Evolutionary conservation across 2,888 invertebrate genomes (phyloP), one percentile per base, ranked within the genome.

Genomic region (Furcula furcula): DNA sequence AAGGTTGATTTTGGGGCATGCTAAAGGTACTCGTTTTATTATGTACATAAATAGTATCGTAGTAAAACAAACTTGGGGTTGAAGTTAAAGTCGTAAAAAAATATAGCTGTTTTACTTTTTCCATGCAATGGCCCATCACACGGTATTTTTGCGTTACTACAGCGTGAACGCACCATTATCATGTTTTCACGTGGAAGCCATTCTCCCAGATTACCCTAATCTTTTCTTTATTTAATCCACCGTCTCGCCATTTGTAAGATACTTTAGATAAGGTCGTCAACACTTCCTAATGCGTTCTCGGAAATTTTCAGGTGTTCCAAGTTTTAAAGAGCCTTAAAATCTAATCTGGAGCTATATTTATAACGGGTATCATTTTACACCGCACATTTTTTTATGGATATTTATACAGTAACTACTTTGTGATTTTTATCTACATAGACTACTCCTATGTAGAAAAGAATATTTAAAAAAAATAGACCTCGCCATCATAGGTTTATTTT

Each of bases 191-290:
- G 23, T 34, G 16, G 29, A 25, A 13, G 25, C 21, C 19, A 39
- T 46, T 39, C 28, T 31, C 43, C 20, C 34, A 40, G 27, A 39
- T 37, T 31, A 36, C 16, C 10, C 19, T 45, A 44, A 50, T 52
- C 37, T 53, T 7, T 40, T 30, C 36, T 40, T 44, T 53, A 51
- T 44, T 44, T 38, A 51, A 51, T 51, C 44, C 40, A 28, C 29
- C 16, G 15, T 36, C 30, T 48, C 34, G 13, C 37, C 49, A 31
- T 48, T 53, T 45, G 34, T 31, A 19, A 28, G 34, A 40, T 36
- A 53, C 40, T 51, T 53, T 25, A 51, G 48, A 53, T 51, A 44
- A 44, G n/a, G 53, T 53, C 40, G 27, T 4, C 36, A 36, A 41
- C 38, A 39, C 13, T 34, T 34, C 22, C 27, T 30, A 11, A 34